These are phyloP conservation scores for Neodiprion pinetum DNA, from an alignment of 1,140 invertebrate genomes.

Conservation along the genomic window DNA sequence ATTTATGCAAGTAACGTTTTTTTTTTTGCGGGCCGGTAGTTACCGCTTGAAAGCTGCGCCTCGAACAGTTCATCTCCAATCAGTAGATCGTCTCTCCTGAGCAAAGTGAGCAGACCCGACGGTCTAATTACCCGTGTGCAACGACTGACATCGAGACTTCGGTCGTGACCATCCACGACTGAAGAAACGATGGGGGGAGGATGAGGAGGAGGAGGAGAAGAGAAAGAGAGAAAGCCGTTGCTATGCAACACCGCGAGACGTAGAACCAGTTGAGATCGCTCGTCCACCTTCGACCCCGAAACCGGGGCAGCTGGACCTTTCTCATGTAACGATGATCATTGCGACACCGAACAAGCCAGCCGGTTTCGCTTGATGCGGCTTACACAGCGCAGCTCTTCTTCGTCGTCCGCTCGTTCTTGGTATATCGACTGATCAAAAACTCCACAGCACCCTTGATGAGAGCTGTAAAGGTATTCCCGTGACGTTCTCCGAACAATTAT, in stretches of 20 bases:
- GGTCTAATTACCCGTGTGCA: too few species aligned
- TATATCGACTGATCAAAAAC: slow-evolving; percentile 52
- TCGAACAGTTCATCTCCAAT: too few species aligned
- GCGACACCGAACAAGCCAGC: neutral
- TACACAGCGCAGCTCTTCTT: too few species aligned
- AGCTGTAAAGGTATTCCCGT: slow-evolving; percentile 48
- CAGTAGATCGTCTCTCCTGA: too few species aligned
- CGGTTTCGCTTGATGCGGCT: too few species aligned
- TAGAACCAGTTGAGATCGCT: too few species aligned
- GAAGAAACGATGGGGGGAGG: neutral
- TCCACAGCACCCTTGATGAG: slow-evolving; percentile 59
- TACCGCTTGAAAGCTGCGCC: too few species aligned
- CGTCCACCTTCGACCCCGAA: neutral
- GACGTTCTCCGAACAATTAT: slow-evolving; percentile 52
- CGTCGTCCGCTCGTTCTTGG: neutral
- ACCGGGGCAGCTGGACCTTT: neutral
- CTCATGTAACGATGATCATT: neutral
- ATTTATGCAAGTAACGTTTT: too few species aligned
- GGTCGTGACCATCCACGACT: too few species aligned
- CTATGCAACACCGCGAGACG: slow-evolving; percentile 27
- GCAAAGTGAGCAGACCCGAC: too few species aligned
- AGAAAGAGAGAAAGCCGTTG: slow-evolving; percentile 10
- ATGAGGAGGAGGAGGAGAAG: neutral
- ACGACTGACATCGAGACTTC: too few species aligned
- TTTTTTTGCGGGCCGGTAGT: too few species aligned